Conservation (phyloP, 2,888 invertebrate genomes). For the Torymus auratus region DNA sequence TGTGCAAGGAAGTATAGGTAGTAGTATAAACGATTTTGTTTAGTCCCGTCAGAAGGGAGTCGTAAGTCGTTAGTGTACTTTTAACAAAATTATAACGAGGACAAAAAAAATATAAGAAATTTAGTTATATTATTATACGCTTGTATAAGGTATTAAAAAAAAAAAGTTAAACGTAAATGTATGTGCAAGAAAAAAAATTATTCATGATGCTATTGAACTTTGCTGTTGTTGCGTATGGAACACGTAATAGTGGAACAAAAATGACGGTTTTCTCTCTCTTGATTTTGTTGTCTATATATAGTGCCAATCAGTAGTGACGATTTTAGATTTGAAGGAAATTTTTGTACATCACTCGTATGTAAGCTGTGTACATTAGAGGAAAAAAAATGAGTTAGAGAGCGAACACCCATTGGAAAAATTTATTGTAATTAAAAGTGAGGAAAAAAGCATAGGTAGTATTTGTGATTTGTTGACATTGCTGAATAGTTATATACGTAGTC, state of each 20-base stretch:
- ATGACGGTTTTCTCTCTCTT: constrained; percentile 15
- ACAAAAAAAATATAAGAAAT: constrained; percentile 23
- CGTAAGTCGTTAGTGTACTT: constrained; percentile 47
- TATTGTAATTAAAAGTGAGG: constrained; percentile 44
- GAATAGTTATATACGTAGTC: constrained; percentile 50
- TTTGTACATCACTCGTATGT: constrained; percentile 46
- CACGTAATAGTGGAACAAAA: constrained; percentile 16
- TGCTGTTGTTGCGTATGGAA: constrained; percentile 44
- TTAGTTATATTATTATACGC: constrained; percentile 28
- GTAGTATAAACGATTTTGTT: constrained; percentile 42
- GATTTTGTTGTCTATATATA: constrained; percentile 51
- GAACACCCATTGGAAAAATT: constrained; percentile 52
- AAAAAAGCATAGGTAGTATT: constrained; percentile 37
- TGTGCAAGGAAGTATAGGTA: constrained; percentile 25
- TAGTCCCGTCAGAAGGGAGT: constrained; percentile 4
- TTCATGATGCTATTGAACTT: constrained; percentile 39
- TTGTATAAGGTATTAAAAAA: constrained; percentile 29
- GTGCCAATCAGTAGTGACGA: constrained; percentile 52
- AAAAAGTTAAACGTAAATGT: constrained; percentile 41
- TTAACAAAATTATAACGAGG: constrained; percentile 37
- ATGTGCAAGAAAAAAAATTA: constrained; percentile 44
- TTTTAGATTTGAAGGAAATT: constrained; percentile 45
- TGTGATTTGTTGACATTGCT: constrained; percentile 52
- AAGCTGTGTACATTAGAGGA: constrained; percentile 53
- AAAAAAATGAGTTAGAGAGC: constrained; percentile 27